phyloP scores from a whole-genome alignment of 2,888 invertebrate species.

The Anthrax anthrax region DNA sequence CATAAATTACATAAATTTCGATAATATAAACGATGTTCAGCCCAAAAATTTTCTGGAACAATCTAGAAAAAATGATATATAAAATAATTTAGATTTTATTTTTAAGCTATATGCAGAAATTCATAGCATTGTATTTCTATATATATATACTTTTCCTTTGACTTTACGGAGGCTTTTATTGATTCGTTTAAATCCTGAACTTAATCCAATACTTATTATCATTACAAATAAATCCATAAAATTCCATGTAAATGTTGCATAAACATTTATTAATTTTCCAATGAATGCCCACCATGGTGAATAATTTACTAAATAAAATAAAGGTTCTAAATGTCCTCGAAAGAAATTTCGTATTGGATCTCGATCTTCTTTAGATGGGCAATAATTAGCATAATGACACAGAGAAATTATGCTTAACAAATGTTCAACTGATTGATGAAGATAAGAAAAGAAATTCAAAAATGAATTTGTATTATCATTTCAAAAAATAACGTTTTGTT shows the following conservation, averaged over 20 bases:
- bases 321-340: conserved; percentile 18
- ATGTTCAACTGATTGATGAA: background rate
- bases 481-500: too few species aligned
- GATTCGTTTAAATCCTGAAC: conserved; percentile 48
- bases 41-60: conserved; percentile 35
- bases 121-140: too few species aligned
- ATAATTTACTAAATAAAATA: conserved; percentile 22
- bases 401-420: background rate
- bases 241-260: conserved; percentile 57
- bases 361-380: conserved; percentile 17
- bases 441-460: too few species aligned
- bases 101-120: too few species aligned
- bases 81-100: too few species aligned
- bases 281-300: conserved; percentile 19
- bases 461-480: too few species aligned
- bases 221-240: conserved; percentile 61
- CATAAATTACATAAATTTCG: conserved; percentile 38
- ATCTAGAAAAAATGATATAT: too few species aligned
- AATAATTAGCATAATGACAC: conserved; percentile 21
- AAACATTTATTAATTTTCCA: conserved; percentile 36
- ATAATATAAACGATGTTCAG: conserved; percentile 38
- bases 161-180: conserved; percentile 38
- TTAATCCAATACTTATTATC: conserved; percentile 52
- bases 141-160: conserved; percentile 36
- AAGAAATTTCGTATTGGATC: conserved; percentile 27